A percentile compares a stretch with the other conserved stretches of the same genome.
Conservation (phyloP, 2,797 vertebrate genomes). For the Rhinogobio ventralis region DNA sequence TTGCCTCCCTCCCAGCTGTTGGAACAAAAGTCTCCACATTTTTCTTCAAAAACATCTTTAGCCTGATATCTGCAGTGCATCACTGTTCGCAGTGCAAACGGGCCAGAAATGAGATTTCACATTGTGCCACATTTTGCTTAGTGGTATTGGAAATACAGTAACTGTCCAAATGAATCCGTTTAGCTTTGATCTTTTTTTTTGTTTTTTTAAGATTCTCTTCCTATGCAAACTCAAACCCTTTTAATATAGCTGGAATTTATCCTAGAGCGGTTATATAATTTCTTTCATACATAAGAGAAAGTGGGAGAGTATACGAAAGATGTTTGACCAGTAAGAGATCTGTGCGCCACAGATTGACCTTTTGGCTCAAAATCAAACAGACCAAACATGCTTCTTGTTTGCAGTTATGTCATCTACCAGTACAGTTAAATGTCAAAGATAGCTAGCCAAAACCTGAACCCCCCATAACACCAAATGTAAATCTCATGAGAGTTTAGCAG, state of each 20-base stretch:
- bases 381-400: background rate
- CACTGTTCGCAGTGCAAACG: background rate
- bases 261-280: background rate
- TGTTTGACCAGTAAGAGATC: background rate
- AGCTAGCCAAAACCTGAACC: background rate
- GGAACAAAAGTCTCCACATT: background rate
- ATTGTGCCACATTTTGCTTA: slow-evolving; percentile 17
- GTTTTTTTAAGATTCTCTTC: background rate
- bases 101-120: slow-evolving; percentile 2
- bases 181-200: background rate
- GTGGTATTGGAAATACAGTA: slow-evolving; percentile 6
- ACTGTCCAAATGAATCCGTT: background rate
- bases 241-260: background rate
- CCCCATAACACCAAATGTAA: background rate
- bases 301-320: background rate
- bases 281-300: background rate
- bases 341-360: background rate
- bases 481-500: background rate
- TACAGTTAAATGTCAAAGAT: background rate
- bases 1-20: background rate
- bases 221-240: background rate
- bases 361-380: background rate
- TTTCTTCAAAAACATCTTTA: slow-evolving; percentile 32
- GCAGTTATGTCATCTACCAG: background rate
- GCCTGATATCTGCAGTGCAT: slow-evolving; percentile 23